phyloP scores from a whole-genome alignment of 2,888 invertebrate species.

The Rhogogaster chlorosoma region DNA sequence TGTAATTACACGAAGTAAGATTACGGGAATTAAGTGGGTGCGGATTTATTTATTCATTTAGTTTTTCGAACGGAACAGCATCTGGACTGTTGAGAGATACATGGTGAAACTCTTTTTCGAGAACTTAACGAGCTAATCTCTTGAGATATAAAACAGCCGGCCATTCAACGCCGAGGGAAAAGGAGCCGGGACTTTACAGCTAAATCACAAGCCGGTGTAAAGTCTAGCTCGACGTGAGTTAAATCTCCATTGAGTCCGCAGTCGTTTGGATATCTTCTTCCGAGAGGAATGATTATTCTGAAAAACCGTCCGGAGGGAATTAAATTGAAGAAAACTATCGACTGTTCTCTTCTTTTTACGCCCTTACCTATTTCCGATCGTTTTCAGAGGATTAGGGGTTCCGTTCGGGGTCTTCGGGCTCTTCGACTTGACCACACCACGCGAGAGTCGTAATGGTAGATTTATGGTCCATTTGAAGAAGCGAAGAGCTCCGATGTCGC shows the following conservation, averaged over 20 bases:
- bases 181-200: not conserved
- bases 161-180: not conserved
- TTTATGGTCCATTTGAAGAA: slow-evolving; percentile 65
- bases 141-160: not conserved
- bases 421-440: slow-evolving; percentile 45
- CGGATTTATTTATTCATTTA: not conserved
- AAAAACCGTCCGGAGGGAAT: not conserved
- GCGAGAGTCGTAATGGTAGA: slow-evolving; percentile 62
- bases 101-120: not conserved
- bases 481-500: slow-evolving; percentile 64
- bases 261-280: not conserved
- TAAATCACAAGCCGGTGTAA: slow-evolving; percentile 20
- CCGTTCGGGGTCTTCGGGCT: not conserved
- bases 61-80: not conserved
- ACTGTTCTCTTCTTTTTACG: not conserved
- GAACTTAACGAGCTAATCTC: slow-evolving; percentile 19
- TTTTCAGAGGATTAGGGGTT: not conserved
- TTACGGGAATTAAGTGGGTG: not conserved
- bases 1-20: not conserved
- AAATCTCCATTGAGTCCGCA: slow-evolving; percentile 17
- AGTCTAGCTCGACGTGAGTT: not conserved
- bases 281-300: not conserved
- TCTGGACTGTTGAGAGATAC: slow-evolving; percentile 10
- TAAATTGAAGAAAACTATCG: not conserved
- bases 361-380: not conserved